Base-by-base conservation (phyloP, 2,888 invertebrate species). In the Nudaria mundana region DNA sequence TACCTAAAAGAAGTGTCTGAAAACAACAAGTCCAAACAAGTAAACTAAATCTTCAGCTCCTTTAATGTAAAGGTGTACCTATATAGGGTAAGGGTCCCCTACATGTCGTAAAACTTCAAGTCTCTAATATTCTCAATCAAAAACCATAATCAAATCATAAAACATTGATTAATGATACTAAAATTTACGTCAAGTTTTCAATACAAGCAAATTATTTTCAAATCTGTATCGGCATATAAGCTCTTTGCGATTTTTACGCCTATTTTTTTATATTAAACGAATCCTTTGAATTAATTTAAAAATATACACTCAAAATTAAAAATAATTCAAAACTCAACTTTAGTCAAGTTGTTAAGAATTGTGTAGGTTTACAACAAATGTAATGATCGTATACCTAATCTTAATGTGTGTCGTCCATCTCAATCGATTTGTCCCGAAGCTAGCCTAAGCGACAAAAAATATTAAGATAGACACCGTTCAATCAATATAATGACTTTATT, bases 401-500 rank as follows among this genome's bases (percentile, higher is more conserved):
- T 54, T 46, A 78, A 76, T 74, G 77, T 76, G 71, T 67, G 71
- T 59, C 65, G 74, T 71, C 74, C 76, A 73, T 72, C 66, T 70
- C 75, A 81, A 82, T 83, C 83, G 83, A 86, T 86, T 81, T 77
- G 81, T 77, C 65, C 69, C 73, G 72, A 79, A 73, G 61, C 60
- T 36, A 62, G 60, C 63, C 51, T 42, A 57, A 53, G 66, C 56
- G 58, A 69, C 56, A 71, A 71, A 69, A 65, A 20, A 63, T 57
- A 45, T 43, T 44, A 47, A 56, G 62, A 64, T 62, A 62, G 52
- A 41, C 48, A 47, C 56, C 80, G 66, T 68, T 88, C 86, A 81
- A 88, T 88, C 87, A 87, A 85, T 82, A 87, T 88, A 87, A 88
- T 84, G 87, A 82, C 87, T 88, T 85, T 87, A 88, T 88, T 88